Evolutionary conservation across 2,888 invertebrate species (phyloP).

Genomic region (Sarcophaga caerulescens): DNA sequence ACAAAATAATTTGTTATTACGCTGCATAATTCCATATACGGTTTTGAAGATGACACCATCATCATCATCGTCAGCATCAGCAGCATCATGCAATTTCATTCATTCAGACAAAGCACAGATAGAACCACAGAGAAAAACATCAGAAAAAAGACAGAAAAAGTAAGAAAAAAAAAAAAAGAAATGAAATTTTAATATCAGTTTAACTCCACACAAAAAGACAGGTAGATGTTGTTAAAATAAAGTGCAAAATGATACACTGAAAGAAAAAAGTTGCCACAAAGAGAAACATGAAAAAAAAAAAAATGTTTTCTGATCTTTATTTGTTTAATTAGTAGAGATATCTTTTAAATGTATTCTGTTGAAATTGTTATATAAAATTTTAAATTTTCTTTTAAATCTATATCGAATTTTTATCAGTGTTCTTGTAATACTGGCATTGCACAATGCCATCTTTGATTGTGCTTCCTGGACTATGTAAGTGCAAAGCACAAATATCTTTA

Average conservation of each 20-base stretch:
- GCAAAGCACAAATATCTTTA: too few relatives aligned
- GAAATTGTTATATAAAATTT: too few relatives aligned
- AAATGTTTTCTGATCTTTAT: too few relatives aligned
- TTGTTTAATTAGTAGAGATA: too few relatives aligned
- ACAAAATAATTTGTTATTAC: conserved; percentile 98
- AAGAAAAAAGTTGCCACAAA: neutral
- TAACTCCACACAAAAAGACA: neutral
- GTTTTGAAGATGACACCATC: neutral
- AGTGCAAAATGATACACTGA: neutral
- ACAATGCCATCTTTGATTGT: too few relatives aligned
- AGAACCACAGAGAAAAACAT: neutral
- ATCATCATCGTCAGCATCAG: too few relatives aligned
- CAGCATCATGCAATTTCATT: neutral
- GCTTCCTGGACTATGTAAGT: too few relatives aligned
- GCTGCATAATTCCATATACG: conserved; percentile 75
- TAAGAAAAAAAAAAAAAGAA: conserved; percentile 36
- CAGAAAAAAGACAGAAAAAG: conserved; percentile 14
- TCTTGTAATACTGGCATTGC: too few relatives aligned
- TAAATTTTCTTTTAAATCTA: too few relatives aligned
- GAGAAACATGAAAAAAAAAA: neutral
- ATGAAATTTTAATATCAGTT: conserved; percentile 28
- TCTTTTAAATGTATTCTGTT: too few relatives aligned
- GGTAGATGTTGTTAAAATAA: conserved; percentile 11
- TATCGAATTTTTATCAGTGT: too few relatives aligned
- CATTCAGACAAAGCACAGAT: neutral